A percentile compares a stretch with the other conserved stretches of the same genome.
These are phyloP conservation scores for Diceros bicornis DNA, from an alignment of 2,797 vertebrate species.

Conservation along the genomic window DNA sequence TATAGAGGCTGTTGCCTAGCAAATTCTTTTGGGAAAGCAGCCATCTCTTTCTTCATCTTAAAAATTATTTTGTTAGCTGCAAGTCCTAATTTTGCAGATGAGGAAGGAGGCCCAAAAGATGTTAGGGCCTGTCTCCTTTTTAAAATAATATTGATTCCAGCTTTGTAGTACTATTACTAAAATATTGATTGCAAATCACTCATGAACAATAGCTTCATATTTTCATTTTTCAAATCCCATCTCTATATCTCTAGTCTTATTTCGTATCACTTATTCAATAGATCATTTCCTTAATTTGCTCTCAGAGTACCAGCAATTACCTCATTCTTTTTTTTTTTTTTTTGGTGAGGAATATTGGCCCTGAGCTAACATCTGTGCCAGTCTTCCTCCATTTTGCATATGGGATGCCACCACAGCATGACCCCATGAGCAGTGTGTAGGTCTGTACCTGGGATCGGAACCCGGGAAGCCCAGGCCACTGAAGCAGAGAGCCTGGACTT, in stretches of 20 bases:
- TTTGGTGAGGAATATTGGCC: no score
- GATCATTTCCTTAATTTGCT: slow-evolving; percentile 46
- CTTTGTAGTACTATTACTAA: slow-evolving; percentile 34
- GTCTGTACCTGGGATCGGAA: no score
- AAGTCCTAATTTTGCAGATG: slow-evolving; percentile 63
- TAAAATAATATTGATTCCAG: slow-evolving; percentile 43
- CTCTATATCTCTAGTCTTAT: slow-evolving; percentile 1
- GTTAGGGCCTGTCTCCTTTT: slow-evolving; percentile 18
- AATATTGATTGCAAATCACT: slow-evolving; percentile 47
- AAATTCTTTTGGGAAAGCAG: slow-evolving; percentile 68
- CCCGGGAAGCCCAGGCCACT: no score
- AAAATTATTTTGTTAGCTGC: slow-evolving; percentile 64
- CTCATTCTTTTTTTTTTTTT: no score
- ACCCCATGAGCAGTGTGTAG: no score
- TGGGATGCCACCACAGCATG: no score
- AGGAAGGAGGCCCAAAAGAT: slow-evolving; percentile 11
- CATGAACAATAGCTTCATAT: not conserved
- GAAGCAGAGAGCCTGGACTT: no score
- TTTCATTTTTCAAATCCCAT: slow-evolving; percentile 53
- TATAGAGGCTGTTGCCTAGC: slow-evolving; percentile 55
- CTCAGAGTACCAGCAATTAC: not conserved
- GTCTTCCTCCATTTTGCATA: no score
- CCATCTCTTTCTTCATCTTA: slow-evolving; percentile 47
- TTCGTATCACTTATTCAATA: slow-evolving; percentile 9
- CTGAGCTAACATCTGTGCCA: no score